Evolutionary conservation across 2,888 invertebrate species (phyloP), one percentile per base, ranked within the genome.

Genomic region (Tribolium freemani): DNA sequence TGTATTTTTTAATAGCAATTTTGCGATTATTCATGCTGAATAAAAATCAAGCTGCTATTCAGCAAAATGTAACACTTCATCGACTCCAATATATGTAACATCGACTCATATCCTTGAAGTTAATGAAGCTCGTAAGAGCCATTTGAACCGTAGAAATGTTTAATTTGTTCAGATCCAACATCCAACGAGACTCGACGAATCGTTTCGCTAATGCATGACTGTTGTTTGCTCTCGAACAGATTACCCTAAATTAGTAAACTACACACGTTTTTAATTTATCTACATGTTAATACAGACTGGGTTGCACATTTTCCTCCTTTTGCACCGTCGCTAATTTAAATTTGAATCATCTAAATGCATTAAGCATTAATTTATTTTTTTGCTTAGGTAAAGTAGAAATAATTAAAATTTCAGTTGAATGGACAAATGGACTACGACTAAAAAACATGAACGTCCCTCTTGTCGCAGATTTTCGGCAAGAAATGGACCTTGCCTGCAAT

Each of bases 401-500:
- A 21, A 21, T 3, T 26, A 3, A 38, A 38, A 57, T 68, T 58
- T 5, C 68, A 68, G 68, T 67, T 6, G 57, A 57, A 60, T 56
- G 46, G 61, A 38, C 51, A n/a, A 54, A 45, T 71, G 78, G 80
- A 31, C 75, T 85, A 61, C 80, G 81, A 20, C 76, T 86, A 68
- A 84, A 83, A 61, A 83, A 84, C 76, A 83, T 86, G 84, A 81
- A 82, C 61, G 83, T 82, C 3, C 85, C 86, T 1, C 63, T 76
- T 10, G 77, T 85, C 6, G 84, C 83, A 5, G 86, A 86, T 78
- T 80, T 83, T 3, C 81, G 85, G 10, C 78, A 82, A 16, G 81
- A 83, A 68, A 82, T 85, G 82, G 75, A 78, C 9, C 78, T 85
- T 57, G 82, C 84, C 75, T 86, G 86, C 72, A 81, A 81, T 31